Evolutionary conservation across 2,113 vertebrate species (phyloP).

Genomic region (Lophochroa leadbeateri): DNA sequence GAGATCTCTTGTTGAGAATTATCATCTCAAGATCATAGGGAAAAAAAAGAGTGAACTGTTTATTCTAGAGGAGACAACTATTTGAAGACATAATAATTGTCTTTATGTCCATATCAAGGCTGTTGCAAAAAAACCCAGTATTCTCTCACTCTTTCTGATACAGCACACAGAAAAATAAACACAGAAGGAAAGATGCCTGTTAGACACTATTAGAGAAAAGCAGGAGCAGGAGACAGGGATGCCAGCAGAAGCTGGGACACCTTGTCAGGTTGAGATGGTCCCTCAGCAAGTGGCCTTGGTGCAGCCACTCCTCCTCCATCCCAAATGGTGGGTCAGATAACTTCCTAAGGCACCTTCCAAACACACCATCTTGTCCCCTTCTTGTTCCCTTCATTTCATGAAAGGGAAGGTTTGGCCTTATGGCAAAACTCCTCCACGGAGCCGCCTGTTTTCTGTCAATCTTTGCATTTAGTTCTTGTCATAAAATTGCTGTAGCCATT

Average conservation of each 20-base stretch:
- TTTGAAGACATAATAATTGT: neutral
- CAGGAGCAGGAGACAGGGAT: neutral
- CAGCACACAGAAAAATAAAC: neutral
- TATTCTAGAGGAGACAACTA: neutral
- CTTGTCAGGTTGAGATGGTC: neutral
- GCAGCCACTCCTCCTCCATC: neutral
- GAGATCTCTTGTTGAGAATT: neutral
- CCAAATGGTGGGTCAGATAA: neutral
- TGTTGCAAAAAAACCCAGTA: neutral
- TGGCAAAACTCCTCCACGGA: neutral
- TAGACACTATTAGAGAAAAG: neutral
- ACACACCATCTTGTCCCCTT: neutral
- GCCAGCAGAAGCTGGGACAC: neutral
- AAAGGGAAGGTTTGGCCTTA: neutral
- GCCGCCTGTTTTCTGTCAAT: neutral
- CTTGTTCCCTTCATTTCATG: neutral
- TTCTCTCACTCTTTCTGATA: neutral
- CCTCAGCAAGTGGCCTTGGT: neutral
- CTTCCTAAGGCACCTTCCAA: neutral
- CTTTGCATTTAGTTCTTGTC: neutral
- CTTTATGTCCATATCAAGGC: neutral
- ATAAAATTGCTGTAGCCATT: neutral
- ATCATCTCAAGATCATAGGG: neutral
- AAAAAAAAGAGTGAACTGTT: neutral
- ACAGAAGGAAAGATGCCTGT: neutral